Conservation (phyloP, 2,888 invertebrate genomes). For the Phortica magna region DNA sequence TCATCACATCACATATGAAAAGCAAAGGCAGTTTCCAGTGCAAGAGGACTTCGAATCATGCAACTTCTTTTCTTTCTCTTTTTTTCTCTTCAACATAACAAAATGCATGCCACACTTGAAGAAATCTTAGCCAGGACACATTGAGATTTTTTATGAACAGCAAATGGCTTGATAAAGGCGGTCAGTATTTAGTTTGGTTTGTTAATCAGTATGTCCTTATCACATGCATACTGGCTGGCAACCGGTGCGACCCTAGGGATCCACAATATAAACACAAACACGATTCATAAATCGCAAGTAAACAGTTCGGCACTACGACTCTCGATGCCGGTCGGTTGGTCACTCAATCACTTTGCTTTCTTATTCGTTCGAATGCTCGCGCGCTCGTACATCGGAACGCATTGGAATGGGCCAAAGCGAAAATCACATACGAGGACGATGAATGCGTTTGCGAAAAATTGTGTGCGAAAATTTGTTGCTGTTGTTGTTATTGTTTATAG, state of each 20-base stretch:
- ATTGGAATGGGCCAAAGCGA: conserved; percentile 50
- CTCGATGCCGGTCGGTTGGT: background rate
- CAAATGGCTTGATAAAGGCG: no score
- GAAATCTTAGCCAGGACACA: background rate
- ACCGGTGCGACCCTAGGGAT: background rate
- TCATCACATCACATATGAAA: background rate
- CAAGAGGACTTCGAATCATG: background rate
- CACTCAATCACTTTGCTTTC: background rate
- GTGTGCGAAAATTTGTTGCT: conserved; percentile 7
- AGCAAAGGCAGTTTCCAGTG: background rate
- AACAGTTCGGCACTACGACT: background rate
- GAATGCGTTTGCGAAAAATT: conserved; percentile 2
- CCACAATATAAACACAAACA: conserved; percentile 10
- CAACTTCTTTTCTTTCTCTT: background rate
- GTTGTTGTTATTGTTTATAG: conserved; percentile 24
- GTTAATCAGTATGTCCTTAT: no score
- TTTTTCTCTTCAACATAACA: background rate
- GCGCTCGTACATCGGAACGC: conserved; percentile 37
- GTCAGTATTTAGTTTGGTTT: no score
- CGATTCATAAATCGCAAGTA: background rate
- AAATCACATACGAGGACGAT: background rate
- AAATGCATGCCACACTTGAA: background rate
- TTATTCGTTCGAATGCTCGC: background rate
- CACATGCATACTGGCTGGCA: background rate
- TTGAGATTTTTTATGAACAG: no score